phyloP scores from a whole-genome alignment of 2,797 vertebrate genomes.

The Neomorphus geoffroyi region DNA sequence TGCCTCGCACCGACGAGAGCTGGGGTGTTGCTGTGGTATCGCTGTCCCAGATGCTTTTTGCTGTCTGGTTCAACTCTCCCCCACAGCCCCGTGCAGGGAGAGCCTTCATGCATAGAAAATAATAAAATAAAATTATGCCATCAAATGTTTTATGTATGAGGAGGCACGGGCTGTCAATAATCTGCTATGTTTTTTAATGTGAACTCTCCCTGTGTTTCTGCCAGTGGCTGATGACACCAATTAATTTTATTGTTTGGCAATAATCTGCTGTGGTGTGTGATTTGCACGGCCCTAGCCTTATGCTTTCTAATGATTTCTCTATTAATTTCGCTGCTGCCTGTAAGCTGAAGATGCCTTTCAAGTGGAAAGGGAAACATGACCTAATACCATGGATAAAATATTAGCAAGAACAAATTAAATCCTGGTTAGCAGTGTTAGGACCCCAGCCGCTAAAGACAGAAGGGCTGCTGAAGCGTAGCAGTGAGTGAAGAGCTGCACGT shows the following conservation, averaged over 20 bases:
- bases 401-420: constrained; percentile 55
- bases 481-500: background rate
- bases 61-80: background rate
- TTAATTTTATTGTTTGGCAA: constrained; percentile 26
- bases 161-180: constrained; percentile 2
- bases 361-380: constrained; percentile 48
- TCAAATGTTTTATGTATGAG: constrained; percentile 41
- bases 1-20: background rate
- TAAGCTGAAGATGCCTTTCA: constrained; percentile 31
- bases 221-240: background rate
- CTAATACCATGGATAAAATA: background rate
- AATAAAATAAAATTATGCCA: background rate
- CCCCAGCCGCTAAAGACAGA: background rate
- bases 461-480: constrained; percentile 1
- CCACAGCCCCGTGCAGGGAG: accelerated
- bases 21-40: accelerated
- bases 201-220: background rate
- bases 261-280: background rate
- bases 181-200: constrained; percentile 19
- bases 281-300: background rate
- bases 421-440: constrained; percentile 11
- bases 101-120: background rate
- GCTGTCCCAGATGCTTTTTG: accelerated
- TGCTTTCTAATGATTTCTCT: constrained; percentile 29
- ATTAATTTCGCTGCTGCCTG: constrained; percentile 34